A percentile compares a stretch with the other conserved stretches of the same genome.
Evolutionary conservation across 2,888 invertebrate genomes (phyloP).

Genomic region (Ischnus inquisitorius): DNA sequence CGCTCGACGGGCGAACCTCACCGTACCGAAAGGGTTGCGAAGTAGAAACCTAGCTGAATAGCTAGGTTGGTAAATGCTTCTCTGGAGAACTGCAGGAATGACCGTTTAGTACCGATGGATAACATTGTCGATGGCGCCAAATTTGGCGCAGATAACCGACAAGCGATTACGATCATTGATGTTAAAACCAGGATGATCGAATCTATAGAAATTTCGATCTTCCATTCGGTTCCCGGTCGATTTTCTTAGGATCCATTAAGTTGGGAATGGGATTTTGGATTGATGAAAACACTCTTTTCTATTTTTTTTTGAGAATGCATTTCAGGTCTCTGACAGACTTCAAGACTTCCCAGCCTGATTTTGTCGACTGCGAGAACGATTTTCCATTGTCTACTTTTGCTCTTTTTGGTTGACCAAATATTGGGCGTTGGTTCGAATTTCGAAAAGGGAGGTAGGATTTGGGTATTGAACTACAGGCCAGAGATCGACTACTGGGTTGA

Average conservation of each 20-base stretch:
- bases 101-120: conserved; percentile 62
- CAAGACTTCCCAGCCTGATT: background rate
- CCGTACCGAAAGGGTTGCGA: conserved; percentile 81
- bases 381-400: background rate
- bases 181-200: background rate
- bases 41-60: conserved; percentile 38
- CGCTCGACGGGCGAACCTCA: conserved; percentile 77
- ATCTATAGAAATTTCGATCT: background rate
- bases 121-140: conserved; percentile 62
- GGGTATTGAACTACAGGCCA: conserved; percentile 69
- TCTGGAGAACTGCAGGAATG: conserved; percentile 49
- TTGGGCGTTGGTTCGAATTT: conserved; percentile 66
- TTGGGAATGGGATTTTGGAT: too few relatives aligned
- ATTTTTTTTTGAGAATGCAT: background rate
- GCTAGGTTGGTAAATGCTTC: conserved; percentile 48
- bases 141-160: conserved; percentile 15
- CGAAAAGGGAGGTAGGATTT: conserved; percentile 32
- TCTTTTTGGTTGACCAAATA: conserved; percentile 53
- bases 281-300: too few relatives aligned
- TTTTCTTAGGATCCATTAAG: too few relatives aligned
- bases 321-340: background rate
- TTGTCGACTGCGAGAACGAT: background rate
- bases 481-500: conserved; percentile 81
- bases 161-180: conserved; percentile 4
- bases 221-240: too few relatives aligned